Conservation (phyloP, 2,888 invertebrate species). For the Lamellibrachia satsuma region DNA sequence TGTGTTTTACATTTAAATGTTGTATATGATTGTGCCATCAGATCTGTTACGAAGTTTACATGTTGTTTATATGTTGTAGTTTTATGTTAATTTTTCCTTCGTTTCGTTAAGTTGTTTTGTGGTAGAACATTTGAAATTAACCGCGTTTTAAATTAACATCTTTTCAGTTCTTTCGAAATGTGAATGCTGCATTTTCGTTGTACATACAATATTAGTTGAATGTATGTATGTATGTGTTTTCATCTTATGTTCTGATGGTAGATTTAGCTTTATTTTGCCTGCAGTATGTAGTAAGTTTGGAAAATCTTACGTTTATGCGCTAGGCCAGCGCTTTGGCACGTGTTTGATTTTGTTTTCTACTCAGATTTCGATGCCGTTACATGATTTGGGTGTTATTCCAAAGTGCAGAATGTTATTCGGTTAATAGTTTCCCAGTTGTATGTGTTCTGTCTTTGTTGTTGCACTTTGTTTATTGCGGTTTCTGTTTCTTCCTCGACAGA, state of each 20-base stretch:
- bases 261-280: neutral
- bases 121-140: neutral
- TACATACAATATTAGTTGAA: neutral
- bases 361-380: neutral
- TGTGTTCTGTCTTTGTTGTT: neutral
- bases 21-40: neutral
- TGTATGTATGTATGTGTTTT: neutral
- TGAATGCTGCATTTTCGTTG: neutral
- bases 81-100: neutral
- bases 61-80: neutral
- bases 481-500: constrained; percentile 48
- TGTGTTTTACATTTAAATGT: neutral
- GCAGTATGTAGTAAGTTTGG: neutral
- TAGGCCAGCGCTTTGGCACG: neutral
- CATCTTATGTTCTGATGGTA: neutral
- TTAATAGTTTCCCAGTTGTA: neutral
- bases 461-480: neutral
- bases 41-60: neutral
- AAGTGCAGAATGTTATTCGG: neutral
- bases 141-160: constrained; percentile 7
- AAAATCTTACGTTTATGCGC: neutral
- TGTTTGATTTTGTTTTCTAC: constrained; percentile 1
- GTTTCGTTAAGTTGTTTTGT: neutral
- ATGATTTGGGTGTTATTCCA: neutral
- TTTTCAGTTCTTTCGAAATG: neutral